Evolutionary conservation across 2,888 invertebrate genomes (phyloP).

Genomic region (Andrena praecox): DNA sequence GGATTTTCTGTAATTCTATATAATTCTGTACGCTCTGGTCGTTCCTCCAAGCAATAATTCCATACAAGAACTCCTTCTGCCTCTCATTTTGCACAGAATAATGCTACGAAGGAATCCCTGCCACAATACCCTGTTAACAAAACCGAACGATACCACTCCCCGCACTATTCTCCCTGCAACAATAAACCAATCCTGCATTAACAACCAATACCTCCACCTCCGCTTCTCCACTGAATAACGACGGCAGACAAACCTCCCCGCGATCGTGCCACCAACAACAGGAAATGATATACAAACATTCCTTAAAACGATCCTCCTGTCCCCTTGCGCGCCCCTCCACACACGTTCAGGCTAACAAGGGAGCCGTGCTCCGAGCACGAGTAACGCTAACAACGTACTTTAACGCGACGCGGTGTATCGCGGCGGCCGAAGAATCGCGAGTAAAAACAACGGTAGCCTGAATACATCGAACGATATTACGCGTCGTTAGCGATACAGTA

Average conservation of each 20-base stretch:
- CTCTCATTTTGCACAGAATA: too few species aligned
- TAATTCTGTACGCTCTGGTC: too few species aligned
- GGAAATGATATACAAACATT: conserved; percentile 10
- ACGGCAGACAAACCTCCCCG: background rate
- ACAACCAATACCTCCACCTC: background rate
- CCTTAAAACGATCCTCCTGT: background rate
- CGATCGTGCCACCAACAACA: background rate
- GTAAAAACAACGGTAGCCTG: background rate
- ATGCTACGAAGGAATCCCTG: too few species aligned
- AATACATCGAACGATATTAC: background rate
- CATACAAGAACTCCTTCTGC: too few species aligned
- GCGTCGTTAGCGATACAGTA: too few species aligned
- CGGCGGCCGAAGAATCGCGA: background rate
- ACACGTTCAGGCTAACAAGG: background rate
- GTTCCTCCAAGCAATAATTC: too few species aligned
- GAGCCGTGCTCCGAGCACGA: background rate
- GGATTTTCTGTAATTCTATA: too few species aligned
- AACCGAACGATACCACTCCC: background rate
- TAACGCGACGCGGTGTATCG: background rate
- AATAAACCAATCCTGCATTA: background rate
- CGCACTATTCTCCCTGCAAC: background rate
- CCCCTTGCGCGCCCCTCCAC: background rate
- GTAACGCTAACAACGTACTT: conserved; percentile 12
- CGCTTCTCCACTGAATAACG: background rate
- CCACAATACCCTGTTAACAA: too few species aligned